Evolutionary conservation across 2,797 vertebrate genomes (phyloP), one percentile per base, ranked within the genome.

Genomic region (Periophthalmus magnuspinnatus): DNA sequence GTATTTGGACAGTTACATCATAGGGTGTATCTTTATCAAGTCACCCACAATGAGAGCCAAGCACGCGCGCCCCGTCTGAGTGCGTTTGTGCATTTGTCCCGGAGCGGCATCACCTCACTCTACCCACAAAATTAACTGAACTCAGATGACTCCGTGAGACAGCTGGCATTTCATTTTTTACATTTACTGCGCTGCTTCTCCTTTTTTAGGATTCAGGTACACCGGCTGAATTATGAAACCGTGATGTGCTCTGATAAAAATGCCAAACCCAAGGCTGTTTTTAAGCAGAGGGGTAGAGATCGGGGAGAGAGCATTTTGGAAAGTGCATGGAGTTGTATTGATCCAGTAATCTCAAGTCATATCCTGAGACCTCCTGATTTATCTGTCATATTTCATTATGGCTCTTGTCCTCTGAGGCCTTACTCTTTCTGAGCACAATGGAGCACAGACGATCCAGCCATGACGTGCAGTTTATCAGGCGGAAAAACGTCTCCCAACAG

Each of bases 381-480:
- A 84, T 92, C 85, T 89, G 89, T 90, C 92, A 91, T 86, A 87
- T 91, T 89, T 85, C 76, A 90, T 91, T 87, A 90, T 78, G 77
- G 82, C 80, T 80, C 50, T 62, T 82, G 73, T 72, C 76, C 76
- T 83, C 74, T 79, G 82, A 88, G 83, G 86, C 80, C 73, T 82
- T 82, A 24, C 6, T 63, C 83, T 67, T 77, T 71, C 81, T 88
- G 71, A 69, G 81, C 77, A 81, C 79, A 73, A 86, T 88, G 76
- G 83, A 58, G 81, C 80, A 79, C 71, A 87, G 81, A 84, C 67
- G 77, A 70, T 79, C 79, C 67, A 77, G 74, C 78, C 74, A 79
- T 87, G 87, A 85, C 75, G 72, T 75, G 71, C 74, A 64, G 28
- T 75, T 80, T 81, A 82, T 76, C 76, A 74, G 77, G 76, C 74